Percentiles rank a stretch among this genome's conserved stretches.
Conservation (phyloP, 1,140 invertebrate genomes). For the Drosophila sproati region DNA sequence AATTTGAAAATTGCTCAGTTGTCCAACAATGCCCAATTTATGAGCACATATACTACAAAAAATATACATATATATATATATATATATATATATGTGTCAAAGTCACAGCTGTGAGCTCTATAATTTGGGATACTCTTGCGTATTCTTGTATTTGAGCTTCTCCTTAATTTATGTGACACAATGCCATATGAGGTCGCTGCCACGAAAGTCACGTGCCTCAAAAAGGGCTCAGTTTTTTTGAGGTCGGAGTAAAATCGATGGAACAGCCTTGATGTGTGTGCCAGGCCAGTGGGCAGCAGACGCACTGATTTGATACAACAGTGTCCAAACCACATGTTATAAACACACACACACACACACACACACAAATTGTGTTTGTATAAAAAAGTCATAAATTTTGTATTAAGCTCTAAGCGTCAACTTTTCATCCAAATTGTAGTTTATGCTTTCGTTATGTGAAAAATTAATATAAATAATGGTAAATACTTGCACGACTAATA, state of each 20-base stretch:
- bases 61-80: not conserved
- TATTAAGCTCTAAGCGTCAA: conserved; percentile 19
- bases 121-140: conserved; percentile 22
- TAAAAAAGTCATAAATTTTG: conserved; percentile 30
- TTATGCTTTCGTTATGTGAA: not conserved
- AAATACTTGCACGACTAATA: not conserved
- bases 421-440: not conserved
- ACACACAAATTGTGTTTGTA: conserved; percentile 4
- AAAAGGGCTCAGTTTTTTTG: conserved; percentile 17
- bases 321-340: conserved; percentile 20
- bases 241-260: conserved; percentile 38
- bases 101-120: conserved; percentile 38
- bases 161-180: conserved; percentile 40
- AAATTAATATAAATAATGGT: not conserved
- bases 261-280: conserved; percentile 38
- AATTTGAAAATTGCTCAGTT: conserved; percentile 8
- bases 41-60: conserved; percentile 4
- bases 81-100: not conserved
- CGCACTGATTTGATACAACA: conserved; percentile 48
- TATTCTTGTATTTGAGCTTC: conserved; percentile 17
- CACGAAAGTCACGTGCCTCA: conserved; percentile 41
- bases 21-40: conserved; percentile 22
- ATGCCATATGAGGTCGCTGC: conserved; percentile 35
- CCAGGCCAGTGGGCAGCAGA: conserved; percentile 21
- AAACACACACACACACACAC: not conserved